Conservation (phyloP, 2,888 invertebrate species). For the Spodoptera picta region DNA sequence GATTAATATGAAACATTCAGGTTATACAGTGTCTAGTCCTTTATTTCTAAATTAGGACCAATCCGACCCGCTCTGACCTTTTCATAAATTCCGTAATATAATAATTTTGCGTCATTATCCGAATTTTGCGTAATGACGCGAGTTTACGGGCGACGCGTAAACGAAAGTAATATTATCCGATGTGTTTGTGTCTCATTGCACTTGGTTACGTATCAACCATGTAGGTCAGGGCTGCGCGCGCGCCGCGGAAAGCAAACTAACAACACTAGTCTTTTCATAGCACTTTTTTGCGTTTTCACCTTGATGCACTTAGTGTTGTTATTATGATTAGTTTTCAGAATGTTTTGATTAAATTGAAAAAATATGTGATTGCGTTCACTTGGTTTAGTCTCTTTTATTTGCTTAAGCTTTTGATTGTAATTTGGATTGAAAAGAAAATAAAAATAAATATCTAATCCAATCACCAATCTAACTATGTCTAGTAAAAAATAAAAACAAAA, state of each 20-base stretch:
- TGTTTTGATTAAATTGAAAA: slow-evolving; percentile 21
- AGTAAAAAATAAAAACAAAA: too few species aligned
- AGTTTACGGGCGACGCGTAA: slow-evolving; percentile 41
- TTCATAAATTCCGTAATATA: slow-evolving; percentile 15
- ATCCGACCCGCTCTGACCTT: slow-evolving; percentile 15
- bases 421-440: slow-evolving; percentile 7
- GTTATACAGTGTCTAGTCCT: too few species aligned
- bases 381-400: slow-evolving; percentile 11
- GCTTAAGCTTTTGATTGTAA: background rate
- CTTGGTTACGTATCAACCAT: slow-evolving; percentile 54
- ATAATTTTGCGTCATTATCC: slow-evolving; percentile 38
- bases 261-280: slow-evolving; percentile 54
- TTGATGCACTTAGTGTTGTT: slow-evolving; percentile 50
- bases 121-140: slow-evolving; percentile 42
- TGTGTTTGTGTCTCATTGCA: slow-evolving; percentile 59
- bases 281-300: slow-evolving; percentile 57
- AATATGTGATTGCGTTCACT: slow-evolving; percentile 1
- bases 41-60: background rate
- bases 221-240: slow-evolving; percentile 57
- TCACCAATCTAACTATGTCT: too few species aligned
- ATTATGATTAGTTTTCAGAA: slow-evolving; percentile 33
- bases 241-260: slow-evolving; percentile 57
- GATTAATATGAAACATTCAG: too few species aligned
- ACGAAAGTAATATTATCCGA: slow-evolving; percentile 56
- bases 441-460: background rate